Conservation (phyloP, 2,797 vertebrate genomes). For the Neosalanx taihuensis region DNA sequence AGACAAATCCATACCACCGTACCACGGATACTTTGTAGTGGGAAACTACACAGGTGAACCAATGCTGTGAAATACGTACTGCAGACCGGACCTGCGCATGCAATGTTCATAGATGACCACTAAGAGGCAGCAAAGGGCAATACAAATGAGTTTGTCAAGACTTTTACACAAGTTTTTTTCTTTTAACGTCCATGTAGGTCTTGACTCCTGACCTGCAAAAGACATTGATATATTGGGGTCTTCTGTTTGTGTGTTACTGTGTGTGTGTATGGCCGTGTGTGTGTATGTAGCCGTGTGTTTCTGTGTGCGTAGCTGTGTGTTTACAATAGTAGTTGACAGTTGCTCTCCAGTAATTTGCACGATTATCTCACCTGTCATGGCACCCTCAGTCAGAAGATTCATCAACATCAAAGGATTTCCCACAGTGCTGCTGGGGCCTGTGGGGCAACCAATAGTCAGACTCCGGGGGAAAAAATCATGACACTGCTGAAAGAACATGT, state of each 20-base stretch:
- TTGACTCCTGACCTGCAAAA: constrained; percentile 57
- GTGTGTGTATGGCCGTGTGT: constrained; percentile 37
- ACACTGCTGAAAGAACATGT: constrained; percentile 38
- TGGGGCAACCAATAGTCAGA: constrained; percentile 54
- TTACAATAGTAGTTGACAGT: constrained; percentile 34
- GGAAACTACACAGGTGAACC: constrained; percentile 62
- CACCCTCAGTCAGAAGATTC: constrained; percentile 14
- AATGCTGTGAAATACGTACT: constrained; percentile 11
- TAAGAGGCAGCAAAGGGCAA: constrained; percentile 63
- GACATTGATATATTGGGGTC: constrained; percentile 31
- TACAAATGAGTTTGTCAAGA: constrained; percentile 30
- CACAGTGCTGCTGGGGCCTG: constrained; percentile 42
- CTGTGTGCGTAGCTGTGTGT: constrained; percentile 38
- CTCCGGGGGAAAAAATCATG: constrained; percentile 71
- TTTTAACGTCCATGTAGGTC: background rate
- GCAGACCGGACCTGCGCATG: constrained; percentile 16
- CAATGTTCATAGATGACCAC: constrained; percentile 49
- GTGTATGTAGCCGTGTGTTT: constrained; percentile 38
- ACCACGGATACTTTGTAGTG: constrained; percentile 38
- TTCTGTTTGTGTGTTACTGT: background rate
- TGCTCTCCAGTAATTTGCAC: constrained; percentile 51
- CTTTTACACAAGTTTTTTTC: background rate
- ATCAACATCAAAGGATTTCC: constrained; percentile 57
- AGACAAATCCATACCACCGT: constrained; percentile 54
- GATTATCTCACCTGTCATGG: constrained; percentile 14